These are phyloP conservation scores for Stichodactyla mertensii DNA, from an alignment of 64 coral and sea anemone species.

Conservation along the genomic window DNA sequence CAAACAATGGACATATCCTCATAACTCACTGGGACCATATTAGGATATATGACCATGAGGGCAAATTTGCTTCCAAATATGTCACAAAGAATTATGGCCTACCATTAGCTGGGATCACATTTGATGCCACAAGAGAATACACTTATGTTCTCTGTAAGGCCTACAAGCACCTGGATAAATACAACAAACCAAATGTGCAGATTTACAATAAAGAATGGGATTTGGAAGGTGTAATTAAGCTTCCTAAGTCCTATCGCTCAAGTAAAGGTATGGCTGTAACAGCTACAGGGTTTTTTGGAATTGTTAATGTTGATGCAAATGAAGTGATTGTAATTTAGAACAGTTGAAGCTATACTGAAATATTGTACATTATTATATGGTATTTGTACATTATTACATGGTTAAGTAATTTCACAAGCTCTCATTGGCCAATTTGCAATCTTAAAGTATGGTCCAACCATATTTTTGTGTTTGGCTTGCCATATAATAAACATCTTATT, in stretches of 20 bases:
- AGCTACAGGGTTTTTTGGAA: background rate
- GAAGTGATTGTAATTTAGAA: slow-evolving; percentile 18
- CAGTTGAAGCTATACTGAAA: background rate
- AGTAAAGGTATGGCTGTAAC: slow-evolving; percentile 19
- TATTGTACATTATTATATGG: no score
- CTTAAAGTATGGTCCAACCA: no score
- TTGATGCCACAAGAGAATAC: background rate
- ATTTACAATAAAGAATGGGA: slow-evolving; percentile 26
- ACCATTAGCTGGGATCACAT: slow-evolving; percentile 24
- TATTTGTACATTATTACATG: no score
- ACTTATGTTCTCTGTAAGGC: slow-evolving; percentile 23
- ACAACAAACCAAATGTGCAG: slow-evolving; percentile 25
- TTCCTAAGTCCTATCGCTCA: slow-evolving; percentile 24
- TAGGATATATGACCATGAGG: slow-evolving; percentile 12
- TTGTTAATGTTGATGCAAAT: slow-evolving; percentile 36
- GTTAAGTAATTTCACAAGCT: no score
- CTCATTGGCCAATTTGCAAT: no score
- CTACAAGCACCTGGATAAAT: slow-evolving; percentile 29
- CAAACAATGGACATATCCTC: slow-evolving; percentile 14
- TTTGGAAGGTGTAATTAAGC: slow-evolving; percentile 15
- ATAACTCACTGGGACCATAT: slow-evolving; percentile 41
- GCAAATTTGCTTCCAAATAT: slow-evolving; percentile 10
- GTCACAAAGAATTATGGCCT: background rate
- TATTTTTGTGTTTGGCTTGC: no score
- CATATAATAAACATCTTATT: no score